phyloP scores from a whole-genome alignment of 2,888 invertebrate genomes.

The Lutraria lutraria region DNA sequence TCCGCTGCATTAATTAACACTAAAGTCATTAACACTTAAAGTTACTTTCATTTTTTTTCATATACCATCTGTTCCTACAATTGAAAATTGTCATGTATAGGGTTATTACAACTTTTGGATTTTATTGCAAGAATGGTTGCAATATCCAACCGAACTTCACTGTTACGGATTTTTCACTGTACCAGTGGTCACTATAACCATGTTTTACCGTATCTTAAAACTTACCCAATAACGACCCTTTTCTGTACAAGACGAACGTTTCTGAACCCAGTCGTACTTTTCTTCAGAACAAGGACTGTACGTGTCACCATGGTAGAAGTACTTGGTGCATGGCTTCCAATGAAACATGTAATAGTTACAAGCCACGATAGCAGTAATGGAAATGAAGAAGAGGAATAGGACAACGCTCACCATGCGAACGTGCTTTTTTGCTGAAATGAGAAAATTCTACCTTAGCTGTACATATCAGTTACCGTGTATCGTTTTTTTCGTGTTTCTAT shows the following conservation, averaged over 20 bases:
- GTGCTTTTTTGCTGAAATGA: slow-evolving; percentile 14
- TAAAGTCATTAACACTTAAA: no score
- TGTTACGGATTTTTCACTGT: not conserved
- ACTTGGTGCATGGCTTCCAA: not conserved
- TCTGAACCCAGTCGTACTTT: not conserved
- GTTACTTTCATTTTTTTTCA: no score
- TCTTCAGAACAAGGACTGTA: no score
- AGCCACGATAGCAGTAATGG: not conserved
- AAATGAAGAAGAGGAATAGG: not conserved
- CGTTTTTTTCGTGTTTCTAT: not conserved
- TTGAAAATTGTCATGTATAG: no score
- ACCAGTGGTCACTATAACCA: not conserved
- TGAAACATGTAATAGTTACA: not conserved
- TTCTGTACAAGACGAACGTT: not conserved
- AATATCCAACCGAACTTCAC: not conserved
- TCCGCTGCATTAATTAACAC: no score
- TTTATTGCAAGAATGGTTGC: not conserved
- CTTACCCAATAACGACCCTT: not conserved
- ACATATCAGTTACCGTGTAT: not conserved
- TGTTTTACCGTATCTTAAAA: not conserved
- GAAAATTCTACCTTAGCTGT: not conserved
- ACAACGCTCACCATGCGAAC: slow-evolving; percentile 1
- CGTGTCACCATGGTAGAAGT: not conserved
- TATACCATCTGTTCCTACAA: no score
- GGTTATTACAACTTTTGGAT: no score